phyloP scores from a whole-genome alignment of 2,113 vertebrate genomes.

The Barbus barbus region DNA sequence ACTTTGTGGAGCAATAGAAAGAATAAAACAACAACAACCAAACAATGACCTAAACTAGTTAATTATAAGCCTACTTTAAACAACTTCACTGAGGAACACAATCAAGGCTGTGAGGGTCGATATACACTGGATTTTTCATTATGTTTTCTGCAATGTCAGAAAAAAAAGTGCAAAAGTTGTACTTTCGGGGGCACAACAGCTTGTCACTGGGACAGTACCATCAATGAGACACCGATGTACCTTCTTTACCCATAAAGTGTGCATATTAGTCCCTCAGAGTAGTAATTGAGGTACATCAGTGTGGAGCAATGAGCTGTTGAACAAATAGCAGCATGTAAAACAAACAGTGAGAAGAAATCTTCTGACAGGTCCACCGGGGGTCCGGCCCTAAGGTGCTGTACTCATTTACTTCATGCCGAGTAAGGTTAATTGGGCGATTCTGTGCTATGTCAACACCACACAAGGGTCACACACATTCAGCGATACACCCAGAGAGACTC shows the following conservation, averaged over 20 bases:
- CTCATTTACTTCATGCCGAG: constrained; percentile 6
- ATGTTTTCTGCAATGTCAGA: background rate
- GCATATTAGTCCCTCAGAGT: too few relatives aligned
- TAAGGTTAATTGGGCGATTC: constrained; percentile 34
- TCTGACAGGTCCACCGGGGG: constrained; percentile 4
- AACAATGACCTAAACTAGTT: background rate
- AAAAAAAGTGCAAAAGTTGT: too few relatives aligned
- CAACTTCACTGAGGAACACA: background rate
- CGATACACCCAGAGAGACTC: constrained; percentile 28
- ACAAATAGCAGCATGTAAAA: constrained; percentile 11
- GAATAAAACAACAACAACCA: background rate
- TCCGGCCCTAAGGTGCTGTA: constrained; percentile 13
- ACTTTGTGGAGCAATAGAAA: background rate
- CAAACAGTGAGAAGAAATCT: background rate
- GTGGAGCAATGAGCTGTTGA: constrained; percentile 4
- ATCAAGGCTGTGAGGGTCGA: background rate
- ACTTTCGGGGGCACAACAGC: too few relatives aligned
- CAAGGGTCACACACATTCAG: background rate
- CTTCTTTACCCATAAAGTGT: too few relatives aligned
- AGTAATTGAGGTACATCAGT: background rate
- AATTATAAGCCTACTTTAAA: background rate
- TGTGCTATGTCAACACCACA: constrained; percentile 5
- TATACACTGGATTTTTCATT: background rate
- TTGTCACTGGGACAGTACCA: too few relatives aligned
- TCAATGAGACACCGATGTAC: too few relatives aligned